phyloP scores from a whole-genome alignment of 2,888 invertebrate genomes.

The Diloba caeruleocephala region DNA sequence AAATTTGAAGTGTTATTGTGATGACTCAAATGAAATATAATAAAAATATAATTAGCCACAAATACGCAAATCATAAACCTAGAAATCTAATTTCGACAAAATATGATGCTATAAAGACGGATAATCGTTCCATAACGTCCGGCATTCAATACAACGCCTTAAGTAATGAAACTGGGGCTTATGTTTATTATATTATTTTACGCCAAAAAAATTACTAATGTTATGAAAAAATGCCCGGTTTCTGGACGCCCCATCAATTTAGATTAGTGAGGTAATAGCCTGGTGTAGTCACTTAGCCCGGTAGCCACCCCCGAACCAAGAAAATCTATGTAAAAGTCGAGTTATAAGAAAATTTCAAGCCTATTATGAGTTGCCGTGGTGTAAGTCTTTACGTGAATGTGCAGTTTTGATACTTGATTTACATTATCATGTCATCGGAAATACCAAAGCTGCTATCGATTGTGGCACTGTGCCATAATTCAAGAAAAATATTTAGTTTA shows the following conservation, averaged over 20 bases:
- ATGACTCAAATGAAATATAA: background rate
- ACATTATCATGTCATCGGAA: no score
- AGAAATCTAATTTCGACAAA: constrained; percentile 61
- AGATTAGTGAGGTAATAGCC: constrained; percentile 86
- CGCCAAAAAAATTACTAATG: constrained; percentile 86
- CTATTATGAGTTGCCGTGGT: constrained; percentile 82
- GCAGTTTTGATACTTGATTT: constrained; percentile 66
- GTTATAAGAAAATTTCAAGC: constrained; percentile 87
- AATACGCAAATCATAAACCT: constrained; percentile 48
- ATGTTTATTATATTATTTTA: constrained; percentile 86
- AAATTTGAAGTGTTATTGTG: background rate
- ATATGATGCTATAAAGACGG: constrained; percentile 61
- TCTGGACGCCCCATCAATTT: constrained; percentile 88
- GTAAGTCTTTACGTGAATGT: constrained; percentile 54
- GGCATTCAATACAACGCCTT: constrained; percentile 73
- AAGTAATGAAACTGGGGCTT: constrained; percentile 83
- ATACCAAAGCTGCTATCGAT: no score
- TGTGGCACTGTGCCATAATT: no score
- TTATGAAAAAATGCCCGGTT: constrained; percentile 84
- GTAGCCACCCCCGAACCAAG: constrained; percentile 79
- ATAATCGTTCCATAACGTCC: constrained; percentile 70
- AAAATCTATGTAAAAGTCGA: constrained; percentile 85
- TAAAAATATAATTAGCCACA: constrained; percentile 33
- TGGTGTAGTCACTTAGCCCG: constrained; percentile 65
- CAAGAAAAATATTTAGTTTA: no score